Conservation (phyloP, 2,888 invertebrate species). For the Eupelmus urozonus region DNA sequence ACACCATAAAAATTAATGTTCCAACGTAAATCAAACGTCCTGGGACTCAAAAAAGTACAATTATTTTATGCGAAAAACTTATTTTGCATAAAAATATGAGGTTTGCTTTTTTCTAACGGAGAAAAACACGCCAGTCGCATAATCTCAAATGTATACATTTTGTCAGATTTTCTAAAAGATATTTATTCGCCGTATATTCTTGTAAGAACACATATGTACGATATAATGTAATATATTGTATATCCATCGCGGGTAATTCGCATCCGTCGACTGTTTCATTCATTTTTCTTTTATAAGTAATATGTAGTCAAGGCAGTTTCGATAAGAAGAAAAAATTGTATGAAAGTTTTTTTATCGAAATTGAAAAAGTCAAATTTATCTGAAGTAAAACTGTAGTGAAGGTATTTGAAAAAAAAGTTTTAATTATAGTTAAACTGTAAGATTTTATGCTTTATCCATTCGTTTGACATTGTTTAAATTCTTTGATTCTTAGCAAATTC, state of each 20-base stretch:
- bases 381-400: not conserved
- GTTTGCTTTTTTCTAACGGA: conserved; percentile 11
- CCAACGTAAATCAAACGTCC: no score
- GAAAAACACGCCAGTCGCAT: not conserved
- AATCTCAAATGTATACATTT: conserved; percentile 11
- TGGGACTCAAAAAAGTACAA: no score
- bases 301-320: conserved; percentile 45
- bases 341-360: not conserved
- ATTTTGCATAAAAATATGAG: no score
- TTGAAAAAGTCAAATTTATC: not conserved
- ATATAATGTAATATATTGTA: conserved; percentile 30
- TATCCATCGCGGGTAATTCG: conserved; percentile 32
- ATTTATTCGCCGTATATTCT: not conserved
- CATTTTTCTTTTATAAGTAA: conserved; percentile 5
- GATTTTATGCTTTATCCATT: no score
- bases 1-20: no score
- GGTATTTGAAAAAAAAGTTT: not conserved
- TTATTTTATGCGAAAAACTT: no score
- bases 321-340: conserved; percentile 10
- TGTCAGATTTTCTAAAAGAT: not conserved
- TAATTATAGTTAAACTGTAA: no score
- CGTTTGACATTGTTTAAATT: not conserved
- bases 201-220: conserved; percentile 16
- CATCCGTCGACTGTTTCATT: conserved; percentile 41
- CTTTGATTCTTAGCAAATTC: not conserved